Base-by-base conservation (phyloP, 1,140 invertebrate genomes). In the Drosophila littoralis region DNA sequence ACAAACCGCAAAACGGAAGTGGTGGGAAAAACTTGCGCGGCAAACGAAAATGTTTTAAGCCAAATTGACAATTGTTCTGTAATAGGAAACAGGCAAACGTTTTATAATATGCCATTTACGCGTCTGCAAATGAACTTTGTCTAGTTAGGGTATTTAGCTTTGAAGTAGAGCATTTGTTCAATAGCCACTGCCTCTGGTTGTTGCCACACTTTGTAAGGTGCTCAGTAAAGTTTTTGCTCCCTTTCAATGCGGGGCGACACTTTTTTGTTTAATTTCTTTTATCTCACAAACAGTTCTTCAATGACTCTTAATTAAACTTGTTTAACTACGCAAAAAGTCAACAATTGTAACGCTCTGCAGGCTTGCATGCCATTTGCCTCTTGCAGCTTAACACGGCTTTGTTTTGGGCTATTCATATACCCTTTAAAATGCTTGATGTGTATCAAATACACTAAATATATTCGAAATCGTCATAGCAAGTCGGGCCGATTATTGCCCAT, bases 61-160 rank as follows among this genome's bases (percentile, higher is more conserved):
- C 68, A 88, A 88, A 88, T 88, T 88, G 83, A 42, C 84, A 88
- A 88, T 83, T 88, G 79, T 89, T 73, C 50, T 66, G 65, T 59
- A 70, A 59, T 51, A 38, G 50, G 38, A 66, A 35, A 48, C 45
- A 8, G 58, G 38, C 17, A 38, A 57, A 22, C 60, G 40, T 42
- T 59, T 77, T 55, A 57, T 71, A 72, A 78, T 78, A 55, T 72
- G 67, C 59, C 76, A 66, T 74, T 79, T 79, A 58, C 69, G 22
- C 22, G 22, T 58, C 54, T 68, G 36, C 38, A 77, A 77, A 67
- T 59, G 43, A 71, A 81, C 60, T 60, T 80, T 60, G 15, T 7
- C 22, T 13, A 45, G 5, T 33, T 32, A 33, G 42, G 40, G 40
- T 33, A 45, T 35, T 28, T 28, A 33, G 28, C 51, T 36, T 35